These are phyloP conservation scores for mouse (Mus musculus) DNA, from an alignment of 2,113 vertebrate species.

Conservation along the genomic window DNA sequence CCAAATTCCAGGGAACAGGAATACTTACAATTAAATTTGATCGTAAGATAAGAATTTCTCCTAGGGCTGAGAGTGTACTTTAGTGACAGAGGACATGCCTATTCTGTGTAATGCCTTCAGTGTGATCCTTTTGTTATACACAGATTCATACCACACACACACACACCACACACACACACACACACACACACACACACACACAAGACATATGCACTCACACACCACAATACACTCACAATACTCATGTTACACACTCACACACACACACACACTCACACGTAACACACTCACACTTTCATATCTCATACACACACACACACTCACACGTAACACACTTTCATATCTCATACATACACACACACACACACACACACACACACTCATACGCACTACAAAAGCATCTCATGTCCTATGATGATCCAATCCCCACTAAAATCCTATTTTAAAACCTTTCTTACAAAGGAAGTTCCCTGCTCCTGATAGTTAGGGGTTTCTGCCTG, in stretches of 20 bases:
- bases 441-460: not conserved
- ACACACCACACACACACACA: not conserved
- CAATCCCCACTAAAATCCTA: not conserved
- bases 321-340: no score
- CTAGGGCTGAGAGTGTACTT: not conserved
- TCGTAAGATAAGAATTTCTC: constrained; percentile 49
- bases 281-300: no score
- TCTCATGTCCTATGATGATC: not conserved
- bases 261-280: no score
- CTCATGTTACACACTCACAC: no score
- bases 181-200: no score
- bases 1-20: not conserved
- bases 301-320: not conserved
- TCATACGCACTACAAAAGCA: not conserved
- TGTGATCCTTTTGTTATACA: not conserved
- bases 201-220: not conserved
- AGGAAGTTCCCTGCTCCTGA: not conserved
- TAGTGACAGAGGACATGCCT: not conserved
- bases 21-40: not conserved
- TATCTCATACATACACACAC: not conserved
- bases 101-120: not conserved
- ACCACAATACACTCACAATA: not conserved
- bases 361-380: not conserved
- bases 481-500: not conserved
- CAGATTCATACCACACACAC: not conserved